Evolutionary conservation across 2,888 invertebrate genomes (phyloP).

Genomic region (Drosophila mettleri): DNA sequence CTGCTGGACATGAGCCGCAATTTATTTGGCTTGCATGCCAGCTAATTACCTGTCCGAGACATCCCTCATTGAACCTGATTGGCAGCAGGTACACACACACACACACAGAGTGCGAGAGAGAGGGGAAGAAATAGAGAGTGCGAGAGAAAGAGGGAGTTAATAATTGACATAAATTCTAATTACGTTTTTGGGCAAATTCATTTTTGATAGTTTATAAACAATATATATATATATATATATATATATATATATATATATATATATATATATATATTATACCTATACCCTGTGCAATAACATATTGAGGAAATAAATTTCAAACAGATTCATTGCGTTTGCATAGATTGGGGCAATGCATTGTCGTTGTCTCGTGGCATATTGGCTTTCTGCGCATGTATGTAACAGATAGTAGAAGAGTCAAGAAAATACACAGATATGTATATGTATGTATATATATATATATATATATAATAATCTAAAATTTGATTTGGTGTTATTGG

Average conservation of each 20-base stretch:
- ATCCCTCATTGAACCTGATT: constrained; percentile 22
- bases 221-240: background rate
- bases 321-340: background rate
- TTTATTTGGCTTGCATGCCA: constrained; percentile 39
- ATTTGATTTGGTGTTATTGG: too few relatives aligned
- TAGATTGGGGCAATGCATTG: too few relatives aligned
- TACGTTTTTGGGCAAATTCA: constrained; percentile 10
- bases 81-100: background rate
- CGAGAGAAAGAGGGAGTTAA: background rate
- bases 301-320: background rate
- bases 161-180: background rate
- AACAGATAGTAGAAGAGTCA: background rate
- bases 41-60: constrained; percentile 50
- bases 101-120: background rate
- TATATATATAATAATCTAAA: too few relatives aligned
- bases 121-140: background rate
- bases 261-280: too few relatives aligned
- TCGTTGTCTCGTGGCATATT: too few relatives aligned
- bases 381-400: background rate
- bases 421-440: background rate
- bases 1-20: constrained; percentile 13
- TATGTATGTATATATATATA: background rate
- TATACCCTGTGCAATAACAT: background rate
- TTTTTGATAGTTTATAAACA: background rate
- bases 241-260: background rate